phyloP scores from a whole-genome alignment of 1,140 invertebrate species.

The Rhopalosiphum padi region DNA sequence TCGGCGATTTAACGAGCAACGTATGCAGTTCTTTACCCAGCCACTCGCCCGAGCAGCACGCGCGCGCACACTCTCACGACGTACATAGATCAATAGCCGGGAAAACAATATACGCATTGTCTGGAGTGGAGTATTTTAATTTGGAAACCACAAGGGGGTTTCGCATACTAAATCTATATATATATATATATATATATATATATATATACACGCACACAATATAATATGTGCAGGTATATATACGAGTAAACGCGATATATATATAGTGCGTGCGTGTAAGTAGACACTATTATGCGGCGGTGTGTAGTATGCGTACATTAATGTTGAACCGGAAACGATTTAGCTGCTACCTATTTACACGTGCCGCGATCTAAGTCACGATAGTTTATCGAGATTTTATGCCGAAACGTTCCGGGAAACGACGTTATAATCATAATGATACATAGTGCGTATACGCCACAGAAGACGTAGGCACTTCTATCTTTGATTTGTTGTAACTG shows the following conservation, averaged over 20 bases:
- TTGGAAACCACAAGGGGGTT: background rate
- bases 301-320: background rate
- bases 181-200: too few species aligned
- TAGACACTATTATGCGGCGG: background rate
- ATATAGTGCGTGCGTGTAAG: background rate
- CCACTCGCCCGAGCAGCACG: background rate
- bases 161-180: background rate
- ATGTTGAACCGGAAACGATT: conserved; percentile 6
- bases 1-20: background rate
- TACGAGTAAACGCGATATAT: background rate
- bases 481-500: too few species aligned
- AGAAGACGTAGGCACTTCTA: background rate
- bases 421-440: conserved; percentile 18
- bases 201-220: background rate
- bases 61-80: background rate
- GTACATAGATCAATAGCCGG: background rate
- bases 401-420: background rate
- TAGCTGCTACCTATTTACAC: conserved; percentile 2
- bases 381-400: conserved; percentile 28
- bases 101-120: background rate
- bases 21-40: background rate
- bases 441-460: background rate
- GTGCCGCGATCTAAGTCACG: background rate
- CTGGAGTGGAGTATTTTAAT: background rate
- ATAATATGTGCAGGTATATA: background rate